Percentiles rank a stretch among this genome's conserved stretches.
Evolutionary conservation across 2,888 invertebrate genomes (phyloP).

Genomic region (Yponomeuta plumbellus): DNA sequence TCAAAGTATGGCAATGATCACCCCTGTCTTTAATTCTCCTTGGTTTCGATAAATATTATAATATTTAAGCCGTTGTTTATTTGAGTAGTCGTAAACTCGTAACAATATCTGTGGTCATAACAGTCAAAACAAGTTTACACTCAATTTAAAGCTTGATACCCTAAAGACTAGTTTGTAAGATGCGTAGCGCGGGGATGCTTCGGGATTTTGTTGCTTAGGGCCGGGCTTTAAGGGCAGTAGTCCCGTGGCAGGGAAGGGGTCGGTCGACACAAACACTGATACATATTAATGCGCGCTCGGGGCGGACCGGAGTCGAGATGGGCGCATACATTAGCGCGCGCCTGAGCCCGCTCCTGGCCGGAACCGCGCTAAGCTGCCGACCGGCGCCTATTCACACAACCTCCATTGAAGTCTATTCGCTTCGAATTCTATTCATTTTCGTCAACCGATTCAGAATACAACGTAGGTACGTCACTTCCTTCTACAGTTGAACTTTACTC

Average conservation of each 20-base stretch:
- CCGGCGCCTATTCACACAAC: background rate
- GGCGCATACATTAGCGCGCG: background rate
- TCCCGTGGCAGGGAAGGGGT: background rate
- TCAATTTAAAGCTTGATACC: conserved; percentile 12
- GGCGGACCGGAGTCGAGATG: background rate
- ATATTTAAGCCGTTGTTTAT: background rate
- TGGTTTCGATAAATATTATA: background rate
- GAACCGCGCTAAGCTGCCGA: background rate
- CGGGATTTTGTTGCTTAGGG: background rate
- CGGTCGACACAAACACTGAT: conserved; percentile 13
- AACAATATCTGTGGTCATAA: background rate
- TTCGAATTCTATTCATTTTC: background rate
- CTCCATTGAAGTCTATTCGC: background rate
- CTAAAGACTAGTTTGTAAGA: background rate
- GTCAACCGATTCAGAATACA: no score
- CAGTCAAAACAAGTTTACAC: conserved; percentile 10
- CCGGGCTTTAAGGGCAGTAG: background rate
- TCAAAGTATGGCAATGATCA: no score
- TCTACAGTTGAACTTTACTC: no score
- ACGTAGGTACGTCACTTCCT: no score
- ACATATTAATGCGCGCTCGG: conserved; percentile 13
- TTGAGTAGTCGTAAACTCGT: background rate
- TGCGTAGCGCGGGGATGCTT: background rate
- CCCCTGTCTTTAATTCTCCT: no score
- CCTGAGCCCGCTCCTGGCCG: background rate